These are phyloP conservation scores for Styela plicata DNA, from an alignment of 23 tunicate species.

Conservation along the genomic window DNA sequence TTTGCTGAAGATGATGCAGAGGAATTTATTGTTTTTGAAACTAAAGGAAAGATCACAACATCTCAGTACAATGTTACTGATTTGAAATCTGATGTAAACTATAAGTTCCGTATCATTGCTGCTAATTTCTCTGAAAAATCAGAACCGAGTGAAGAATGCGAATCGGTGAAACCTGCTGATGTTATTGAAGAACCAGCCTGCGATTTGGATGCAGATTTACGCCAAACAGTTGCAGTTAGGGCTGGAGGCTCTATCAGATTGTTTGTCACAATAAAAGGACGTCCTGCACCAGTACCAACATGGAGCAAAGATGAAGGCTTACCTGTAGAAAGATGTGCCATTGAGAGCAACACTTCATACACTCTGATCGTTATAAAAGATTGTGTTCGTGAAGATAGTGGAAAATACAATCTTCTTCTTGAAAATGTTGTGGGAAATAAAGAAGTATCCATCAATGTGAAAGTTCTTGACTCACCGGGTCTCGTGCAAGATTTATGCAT, in stretches of 20 bases:
- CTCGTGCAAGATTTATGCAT: slow-evolving; percentile 62
- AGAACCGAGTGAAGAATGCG: slow-evolving; percentile 62
- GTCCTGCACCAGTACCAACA: slow-evolving; percentile 68
- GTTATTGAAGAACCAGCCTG: slow-evolving; percentile 47
- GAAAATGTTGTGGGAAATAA: slow-evolving; percentile 39
- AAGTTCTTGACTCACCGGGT: slow-evolving; percentile 85
- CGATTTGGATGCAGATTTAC: slow-evolving; percentile 26
- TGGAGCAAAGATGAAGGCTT: slow-evolving; percentile 90
- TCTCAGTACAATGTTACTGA: slow-evolving; percentile 50
- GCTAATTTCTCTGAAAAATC: slow-evolving; percentile 71
- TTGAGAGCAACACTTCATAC: slow-evolving; percentile 81
- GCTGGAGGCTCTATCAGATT: slow-evolving; percentile 46
- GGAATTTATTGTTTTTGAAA: background rate
- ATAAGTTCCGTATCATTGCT: slow-evolving; percentile 79
- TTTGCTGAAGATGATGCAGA: slow-evolving; percentile 13
- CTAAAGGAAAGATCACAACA: slow-evolving; percentile 36
- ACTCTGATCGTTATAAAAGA: slow-evolving; percentile 64
- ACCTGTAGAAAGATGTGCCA: slow-evolving; percentile 45
- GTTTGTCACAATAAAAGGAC: slow-evolving; percentile 42
- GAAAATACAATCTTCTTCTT: slow-evolving; percentile 63
- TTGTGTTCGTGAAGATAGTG: slow-evolving; percentile 63
- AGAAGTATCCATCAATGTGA: slow-evolving; percentile 50
- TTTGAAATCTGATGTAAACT: slow-evolving; percentile 45
- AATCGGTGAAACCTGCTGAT: slow-evolving; percentile 46
- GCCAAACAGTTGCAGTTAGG: slow-evolving; percentile 10